Percentiles rank a stretch among this genome's conserved stretches.
phyloP scores from a whole-genome alignment of 2,888 invertebrate genomes.

The Theretra japonica region DNA sequence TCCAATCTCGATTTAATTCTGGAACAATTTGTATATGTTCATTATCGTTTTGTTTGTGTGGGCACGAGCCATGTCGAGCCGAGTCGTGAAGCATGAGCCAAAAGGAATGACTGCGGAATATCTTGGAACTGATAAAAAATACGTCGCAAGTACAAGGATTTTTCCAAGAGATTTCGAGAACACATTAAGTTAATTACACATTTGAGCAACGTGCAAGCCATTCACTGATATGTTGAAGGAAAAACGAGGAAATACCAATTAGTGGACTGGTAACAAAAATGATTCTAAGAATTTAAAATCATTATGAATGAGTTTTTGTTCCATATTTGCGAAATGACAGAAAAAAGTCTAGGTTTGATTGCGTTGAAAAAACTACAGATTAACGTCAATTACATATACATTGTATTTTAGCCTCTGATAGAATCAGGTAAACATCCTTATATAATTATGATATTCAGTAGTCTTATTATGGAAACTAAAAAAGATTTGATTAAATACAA shows the following conservation, averaged over 20 bases:
- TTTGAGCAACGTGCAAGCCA: not conserved
- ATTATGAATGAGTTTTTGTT: not conserved
- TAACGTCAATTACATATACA: too few species aligned
- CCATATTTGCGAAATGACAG: too few species aligned
- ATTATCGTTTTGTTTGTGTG: conserved; percentile 10
- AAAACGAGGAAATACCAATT: not conserved
- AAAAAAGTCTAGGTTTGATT: too few species aligned
- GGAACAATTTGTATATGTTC: conserved; percentile 25
- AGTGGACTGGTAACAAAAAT: not conserved
- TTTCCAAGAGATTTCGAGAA: not conserved
- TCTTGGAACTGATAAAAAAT: not conserved
- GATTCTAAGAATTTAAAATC: not conserved
- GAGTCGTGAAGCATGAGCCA: not conserved
- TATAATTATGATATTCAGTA: not conserved
- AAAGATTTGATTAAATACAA: too few species aligned
- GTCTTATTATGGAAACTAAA: not conserved
- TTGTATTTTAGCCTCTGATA: too few species aligned
- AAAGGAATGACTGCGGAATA: not conserved
- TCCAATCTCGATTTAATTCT: conserved; percentile 29
- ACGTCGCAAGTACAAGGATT: not conserved
- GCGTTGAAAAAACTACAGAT: too few species aligned
- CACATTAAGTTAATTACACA: not conserved
- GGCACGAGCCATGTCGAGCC: not conserved
- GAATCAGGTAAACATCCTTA: too few species aligned
- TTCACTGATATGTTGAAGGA: not conserved